Percentiles rank a stretch among this genome's conserved stretches.
These are phyloP conservation scores for Hylia prasina DNA, from an alignment of 2,113 vertebrate genomes.

Conservation along the genomic window DNA sequence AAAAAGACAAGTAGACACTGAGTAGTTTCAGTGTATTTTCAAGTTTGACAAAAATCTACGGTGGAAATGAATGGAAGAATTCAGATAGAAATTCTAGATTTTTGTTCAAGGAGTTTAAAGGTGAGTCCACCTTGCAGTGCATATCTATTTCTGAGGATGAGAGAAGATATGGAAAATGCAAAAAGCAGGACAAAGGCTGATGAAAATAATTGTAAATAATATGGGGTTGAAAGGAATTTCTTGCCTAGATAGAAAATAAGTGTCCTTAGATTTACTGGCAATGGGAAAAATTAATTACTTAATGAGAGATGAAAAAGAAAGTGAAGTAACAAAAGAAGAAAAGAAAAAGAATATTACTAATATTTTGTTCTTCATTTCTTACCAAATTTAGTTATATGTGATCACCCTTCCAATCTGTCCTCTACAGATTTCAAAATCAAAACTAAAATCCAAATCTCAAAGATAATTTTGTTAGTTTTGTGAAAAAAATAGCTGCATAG, in stretches of 20 bases:
- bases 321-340: background rate
- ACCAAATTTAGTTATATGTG: background rate
- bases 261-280: background rate
- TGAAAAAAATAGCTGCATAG: background rate
- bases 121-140: background rate
- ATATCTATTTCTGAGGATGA: background rate
- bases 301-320: background rate
- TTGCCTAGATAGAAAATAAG: background rate
- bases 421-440: background rate
- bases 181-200: background rate
- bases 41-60: background rate
- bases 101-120: background rate
- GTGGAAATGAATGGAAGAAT: background rate
- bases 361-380: background rate
- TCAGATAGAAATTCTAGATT: background rate
- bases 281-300: background rate
- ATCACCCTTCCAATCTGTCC: background rate
- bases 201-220: background rate
- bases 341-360: background rate
- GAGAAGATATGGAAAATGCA: background rate
- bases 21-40: background rate
- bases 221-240: background rate
- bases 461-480: background rate
- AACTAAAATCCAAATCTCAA: background rate
- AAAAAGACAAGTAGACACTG: background rate